Evolutionary conservation across 1,140 invertebrate genomes (phyloP).

Genomic region (Periplaneta americana): DNA sequence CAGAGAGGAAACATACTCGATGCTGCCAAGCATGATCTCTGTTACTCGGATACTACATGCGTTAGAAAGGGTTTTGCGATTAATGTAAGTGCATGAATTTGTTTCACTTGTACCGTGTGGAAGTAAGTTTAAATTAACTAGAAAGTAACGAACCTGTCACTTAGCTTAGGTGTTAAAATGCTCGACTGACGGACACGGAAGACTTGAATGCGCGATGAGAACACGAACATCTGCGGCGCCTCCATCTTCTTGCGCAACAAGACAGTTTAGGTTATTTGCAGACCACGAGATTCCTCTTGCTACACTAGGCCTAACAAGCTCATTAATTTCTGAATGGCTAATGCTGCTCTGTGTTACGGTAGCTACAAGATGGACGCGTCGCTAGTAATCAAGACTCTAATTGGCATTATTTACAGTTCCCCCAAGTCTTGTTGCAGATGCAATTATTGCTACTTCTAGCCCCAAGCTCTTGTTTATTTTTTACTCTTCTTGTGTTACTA

Average conservation of each 20-base stretch:
- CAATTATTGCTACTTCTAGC: background rate
- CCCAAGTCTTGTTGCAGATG: no score
- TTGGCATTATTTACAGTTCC: background rate
- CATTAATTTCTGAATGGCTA: background rate
- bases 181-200: background rate
- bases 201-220: background rate
- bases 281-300: background rate
- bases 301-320: background rate
- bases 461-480: background rate
- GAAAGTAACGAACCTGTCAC: no score
- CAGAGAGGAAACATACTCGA: no score
- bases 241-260: background rate
- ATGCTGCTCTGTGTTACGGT: background rate
- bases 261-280: background rate
- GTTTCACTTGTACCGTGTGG: no score
- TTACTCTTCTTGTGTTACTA: background rate
- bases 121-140: no score
- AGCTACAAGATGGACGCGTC: background rate
- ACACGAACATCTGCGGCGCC: background rate
- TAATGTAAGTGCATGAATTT: no score
- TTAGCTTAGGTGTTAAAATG: background rate
- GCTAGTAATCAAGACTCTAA: background rate
- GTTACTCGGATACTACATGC: no score
- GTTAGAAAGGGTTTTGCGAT: no score
- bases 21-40: no score